These are phyloP conservation scores for Glossophaga mutica DNA, from an alignment of 2,797 vertebrate species.

Conservation along the genomic window DNA sequence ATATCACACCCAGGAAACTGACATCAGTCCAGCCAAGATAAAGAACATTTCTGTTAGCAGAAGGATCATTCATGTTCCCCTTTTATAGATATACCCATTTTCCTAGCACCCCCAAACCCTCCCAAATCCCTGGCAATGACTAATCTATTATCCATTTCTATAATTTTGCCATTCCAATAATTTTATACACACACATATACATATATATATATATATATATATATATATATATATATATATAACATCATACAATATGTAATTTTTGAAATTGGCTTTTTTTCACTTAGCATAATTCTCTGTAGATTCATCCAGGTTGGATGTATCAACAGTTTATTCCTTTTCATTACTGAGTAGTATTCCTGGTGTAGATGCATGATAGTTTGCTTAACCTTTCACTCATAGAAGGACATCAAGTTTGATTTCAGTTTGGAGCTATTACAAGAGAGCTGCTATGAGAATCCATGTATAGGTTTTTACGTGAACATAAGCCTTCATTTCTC, in stretches of 20 bases:
- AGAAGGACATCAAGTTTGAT: not conserved
- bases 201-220: too few relatives aligned
- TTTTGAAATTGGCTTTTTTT: not conserved
- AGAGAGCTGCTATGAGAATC: not conserved
- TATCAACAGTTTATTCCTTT: not conserved
- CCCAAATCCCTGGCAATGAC: not conserved
- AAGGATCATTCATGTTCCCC: not conserved
- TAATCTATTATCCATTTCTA: not conserved
- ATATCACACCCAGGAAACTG: not conserved
- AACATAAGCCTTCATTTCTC: not conserved
- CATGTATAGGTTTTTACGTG: not conserved
- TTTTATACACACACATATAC: too few relatives aligned
- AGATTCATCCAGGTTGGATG: not conserved
- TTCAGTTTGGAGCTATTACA: not conserved
- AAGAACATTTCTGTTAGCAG: not conserved
- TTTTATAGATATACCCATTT: not conserved
- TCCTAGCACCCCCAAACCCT: not conserved
- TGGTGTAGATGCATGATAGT: not conserved
- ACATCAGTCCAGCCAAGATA: not conserved
- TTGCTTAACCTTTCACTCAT: not conserved
- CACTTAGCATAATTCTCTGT: not conserved
- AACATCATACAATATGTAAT: not conserved
- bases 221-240: too few relatives aligned
- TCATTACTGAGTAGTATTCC: not conserved
- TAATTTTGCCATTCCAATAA: not conserved